phyloP scores from a whole-genome alignment of 2,888 invertebrate species.

The Scrobipalpa costella region DNA sequence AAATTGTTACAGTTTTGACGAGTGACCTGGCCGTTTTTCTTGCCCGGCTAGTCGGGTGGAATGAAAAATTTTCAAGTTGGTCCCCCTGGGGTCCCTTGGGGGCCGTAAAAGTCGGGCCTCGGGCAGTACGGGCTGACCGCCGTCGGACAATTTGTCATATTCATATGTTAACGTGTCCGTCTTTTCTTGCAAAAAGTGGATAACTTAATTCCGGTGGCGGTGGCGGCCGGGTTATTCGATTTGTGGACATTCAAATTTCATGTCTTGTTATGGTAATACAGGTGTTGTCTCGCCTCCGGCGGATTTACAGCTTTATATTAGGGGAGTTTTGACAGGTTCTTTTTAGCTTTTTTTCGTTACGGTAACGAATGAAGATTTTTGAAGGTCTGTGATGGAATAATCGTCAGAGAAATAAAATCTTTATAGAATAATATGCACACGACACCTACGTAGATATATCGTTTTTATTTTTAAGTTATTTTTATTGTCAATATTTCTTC shows the following conservation, averaged over 20 bases:
- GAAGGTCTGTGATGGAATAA: neutral
- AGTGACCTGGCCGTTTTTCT: slow-evolving; percentile 79
- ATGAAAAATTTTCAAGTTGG: slow-evolving; percentile 81
- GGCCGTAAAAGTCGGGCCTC: slow-evolving; percentile 76
- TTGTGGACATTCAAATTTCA: slow-evolving; percentile 79
- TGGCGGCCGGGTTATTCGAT: slow-evolving; percentile 72
- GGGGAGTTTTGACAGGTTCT: slow-evolving; percentile 37
- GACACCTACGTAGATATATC: too few relatives aligned
- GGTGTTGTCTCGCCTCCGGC: slow-evolving; percentile 71
- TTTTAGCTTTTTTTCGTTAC: slow-evolving; percentile 15
- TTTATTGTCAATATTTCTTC: too few relatives aligned
- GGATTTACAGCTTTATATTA: slow-evolving; percentile 44
- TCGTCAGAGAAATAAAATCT: too few relatives aligned
- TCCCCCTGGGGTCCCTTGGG: slow-evolving; percentile 71
- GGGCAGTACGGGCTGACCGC: slow-evolving; percentile 68
- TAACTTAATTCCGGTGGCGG: slow-evolving; percentile 72
- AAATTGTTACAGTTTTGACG: slow-evolving; percentile 81
- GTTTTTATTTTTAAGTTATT: too few relatives aligned
- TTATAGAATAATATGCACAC: too few relatives aligned
- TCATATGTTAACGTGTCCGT: slow-evolving; percentile 81
- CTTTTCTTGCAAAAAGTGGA: slow-evolving; percentile 81
- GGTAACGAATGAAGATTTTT: neutral
- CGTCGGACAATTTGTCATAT: slow-evolving; percentile 81
- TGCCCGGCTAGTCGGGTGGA: slow-evolving; percentile 65
- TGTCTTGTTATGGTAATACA: slow-evolving; percentile 80